A percentile compares a stretch with the other conserved stretches of the same genome.
phyloP scores from a whole-genome alignment of 2,888 invertebrate species.

The Allygus modestus region DNA sequence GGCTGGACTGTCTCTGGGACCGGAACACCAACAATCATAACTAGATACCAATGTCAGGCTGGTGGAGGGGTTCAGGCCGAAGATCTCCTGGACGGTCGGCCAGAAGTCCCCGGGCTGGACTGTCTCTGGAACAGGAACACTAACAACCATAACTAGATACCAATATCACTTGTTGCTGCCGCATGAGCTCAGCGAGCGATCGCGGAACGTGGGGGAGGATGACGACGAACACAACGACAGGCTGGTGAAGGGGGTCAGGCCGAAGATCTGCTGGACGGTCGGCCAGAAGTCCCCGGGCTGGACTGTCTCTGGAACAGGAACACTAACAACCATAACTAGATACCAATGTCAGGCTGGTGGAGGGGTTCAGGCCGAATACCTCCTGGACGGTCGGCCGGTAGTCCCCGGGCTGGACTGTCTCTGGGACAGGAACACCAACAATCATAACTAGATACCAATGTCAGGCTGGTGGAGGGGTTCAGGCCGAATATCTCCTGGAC shows the following conservation, averaged over 20 bases:
- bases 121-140: constrained; percentile 71
- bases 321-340: no score
- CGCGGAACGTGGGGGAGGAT: constrained; percentile 74
- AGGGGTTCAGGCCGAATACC: constrained; percentile 75
- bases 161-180: constrained; percentile 73
- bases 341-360: constrained; percentile 74
- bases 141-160: no score
- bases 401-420: constrained; percentile 73
- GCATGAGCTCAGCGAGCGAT: constrained; percentile 74
- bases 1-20: constrained; percentile 73
- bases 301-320: constrained; percentile 72
- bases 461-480: constrained; percentile 75
- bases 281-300: constrained; percentile 73
- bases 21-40: no score
- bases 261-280: constrained; percentile 76
- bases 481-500: constrained; percentile 76
- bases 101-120: constrained; percentile 73
- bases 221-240: constrained; percentile 74
- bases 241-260: constrained; percentile 75
- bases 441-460: no score
- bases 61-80: constrained; percentile 75
- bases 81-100: constrained; percentile 76
- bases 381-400: constrained; percentile 75
- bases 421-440: constrained; percentile 70
- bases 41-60: constrained; percentile 74